Evolutionary conservation across 1,140 invertebrate species (phyloP).

Genomic region (Trachelipus rathkii): DNA sequence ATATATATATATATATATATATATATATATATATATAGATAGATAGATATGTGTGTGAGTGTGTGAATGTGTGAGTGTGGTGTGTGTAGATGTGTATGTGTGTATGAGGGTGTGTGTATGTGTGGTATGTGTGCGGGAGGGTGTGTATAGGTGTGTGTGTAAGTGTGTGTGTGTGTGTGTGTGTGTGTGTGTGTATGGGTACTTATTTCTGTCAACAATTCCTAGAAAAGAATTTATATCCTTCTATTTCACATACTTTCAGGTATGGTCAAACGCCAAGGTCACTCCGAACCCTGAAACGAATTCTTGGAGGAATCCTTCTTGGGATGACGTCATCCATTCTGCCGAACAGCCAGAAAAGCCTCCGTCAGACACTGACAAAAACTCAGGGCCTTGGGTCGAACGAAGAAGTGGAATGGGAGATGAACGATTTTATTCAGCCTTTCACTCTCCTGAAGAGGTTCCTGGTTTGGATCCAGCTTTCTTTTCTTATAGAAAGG

Average conservation of each 20-base stretch:
- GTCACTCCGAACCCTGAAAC: constrained; percentile 1
- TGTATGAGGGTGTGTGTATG: too few relatives aligned
- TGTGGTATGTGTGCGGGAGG: too few relatives aligned
- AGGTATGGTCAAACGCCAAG: constrained; percentile 32
- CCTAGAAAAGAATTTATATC: too few relatives aligned
- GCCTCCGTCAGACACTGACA: neutral
- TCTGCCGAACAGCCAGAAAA: neutral
- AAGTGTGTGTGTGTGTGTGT: too few relatives aligned
- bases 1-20: too few relatives aligned
- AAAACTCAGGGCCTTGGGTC: neutral
- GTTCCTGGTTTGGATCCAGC: constrained; percentile 31
- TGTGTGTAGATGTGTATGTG: too few relatives aligned
- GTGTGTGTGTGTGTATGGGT: too few relatives aligned
- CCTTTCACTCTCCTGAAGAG: constrained; percentile 29
- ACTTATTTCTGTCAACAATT: too few relatives aligned
- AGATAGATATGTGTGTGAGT: too few relatives aligned
- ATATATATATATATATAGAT: too few relatives aligned
- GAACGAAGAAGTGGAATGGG: neutral
- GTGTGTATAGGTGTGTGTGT: too few relatives aligned
- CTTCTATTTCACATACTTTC: neutral
- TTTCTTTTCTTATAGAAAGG: constrained; percentile 28
- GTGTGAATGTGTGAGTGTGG: too few relatives aligned
- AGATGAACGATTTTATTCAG: constrained; percentile 19
- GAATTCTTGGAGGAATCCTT: neutral
- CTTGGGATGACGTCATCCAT: neutral